These are phyloP conservation scores for Drosophila serrata DNA, from an alignment of 1,140 invertebrate species.

Conservation along the genomic window DNA sequence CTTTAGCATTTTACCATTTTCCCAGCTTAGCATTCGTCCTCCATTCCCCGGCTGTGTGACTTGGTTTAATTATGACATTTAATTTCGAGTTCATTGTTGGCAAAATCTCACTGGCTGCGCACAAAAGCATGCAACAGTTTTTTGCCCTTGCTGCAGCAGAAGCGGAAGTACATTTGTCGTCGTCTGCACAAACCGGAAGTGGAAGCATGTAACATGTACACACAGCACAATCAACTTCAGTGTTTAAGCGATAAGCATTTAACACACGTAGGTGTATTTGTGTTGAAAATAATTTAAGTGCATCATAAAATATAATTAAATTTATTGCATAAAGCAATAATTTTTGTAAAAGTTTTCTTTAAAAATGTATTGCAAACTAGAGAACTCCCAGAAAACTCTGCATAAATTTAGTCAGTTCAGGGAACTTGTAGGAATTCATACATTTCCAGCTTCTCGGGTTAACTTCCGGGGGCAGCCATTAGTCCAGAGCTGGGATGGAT, in stretches of 20 bases:
- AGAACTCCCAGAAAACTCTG: conserved; percentile 10
- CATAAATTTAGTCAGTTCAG: too few species aligned
- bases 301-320: neutral
- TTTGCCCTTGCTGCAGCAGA: conserved; percentile 14
- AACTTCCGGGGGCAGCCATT: conserved; percentile 30
- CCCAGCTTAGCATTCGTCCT: conserved; percentile 3
- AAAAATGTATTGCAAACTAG: neutral
- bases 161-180: conserved; percentile 43
- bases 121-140: conserved; percentile 72
- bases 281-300: neutral
- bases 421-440: conserved; percentile 67
- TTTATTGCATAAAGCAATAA: neutral
- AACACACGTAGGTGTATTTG: neutral
- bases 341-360: too few species aligned
- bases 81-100: conserved; percentile 60
- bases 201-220: conserved; percentile 34
- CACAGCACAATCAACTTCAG: conserved; percentile 11
- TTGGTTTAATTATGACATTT: conserved; percentile 71
- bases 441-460: neutral
- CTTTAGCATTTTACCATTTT: conserved; percentile 15
- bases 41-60: conserved; percentile 16
- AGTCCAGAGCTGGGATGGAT: conserved; percentile 44
- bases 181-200: conserved; percentile 52
- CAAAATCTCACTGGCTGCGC: conserved; percentile 25
- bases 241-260: conserved; percentile 9